phyloP scores from a whole-genome alignment of 2,113 vertebrate genomes.

The Boulengeromyrus knoepffleri region DNA sequence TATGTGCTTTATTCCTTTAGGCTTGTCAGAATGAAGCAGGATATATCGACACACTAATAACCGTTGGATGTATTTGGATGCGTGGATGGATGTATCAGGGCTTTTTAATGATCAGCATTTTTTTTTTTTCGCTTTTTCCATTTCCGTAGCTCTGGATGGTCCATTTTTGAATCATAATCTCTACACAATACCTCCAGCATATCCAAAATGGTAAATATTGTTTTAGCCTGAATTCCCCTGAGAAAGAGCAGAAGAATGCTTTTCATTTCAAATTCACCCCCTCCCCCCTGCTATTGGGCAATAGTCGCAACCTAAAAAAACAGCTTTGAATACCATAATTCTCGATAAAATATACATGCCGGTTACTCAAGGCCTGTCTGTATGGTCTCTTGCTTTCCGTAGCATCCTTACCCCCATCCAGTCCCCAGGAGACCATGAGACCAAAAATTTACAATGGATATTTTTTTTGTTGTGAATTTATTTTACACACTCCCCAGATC shows the following conservation, averaged over 20 bases:
- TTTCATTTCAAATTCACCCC: not conserved
- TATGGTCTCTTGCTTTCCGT: not conserved
- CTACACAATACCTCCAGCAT: not conserved
- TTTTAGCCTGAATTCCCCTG: not conserved
- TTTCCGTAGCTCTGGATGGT: not conserved
- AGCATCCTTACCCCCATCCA: not conserved
- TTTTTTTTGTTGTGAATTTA: not conserved
- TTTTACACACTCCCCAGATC: not conserved
- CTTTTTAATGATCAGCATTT: not conserved
- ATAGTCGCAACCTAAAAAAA: not conserved
- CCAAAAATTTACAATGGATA: not conserved
- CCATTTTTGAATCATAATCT: not conserved
- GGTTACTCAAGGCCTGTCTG: not conserved
- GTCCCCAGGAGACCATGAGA: not conserved
- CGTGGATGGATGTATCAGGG: not conserved
- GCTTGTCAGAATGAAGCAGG: not conserved
- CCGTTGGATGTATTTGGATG: not conserved
- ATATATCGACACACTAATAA: not conserved
- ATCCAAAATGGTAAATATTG: conserved; percentile 10
- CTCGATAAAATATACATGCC: not conserved
- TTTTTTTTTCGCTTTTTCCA: not conserved
- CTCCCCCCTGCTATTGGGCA: not conserved
- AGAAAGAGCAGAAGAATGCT: not conserved
- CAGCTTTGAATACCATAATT: not conserved
- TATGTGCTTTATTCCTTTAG: not conserved